Conservation (phyloP, 2,113 vertebrate genomes). For the Myrmecophaga tridactyla region DNA sequence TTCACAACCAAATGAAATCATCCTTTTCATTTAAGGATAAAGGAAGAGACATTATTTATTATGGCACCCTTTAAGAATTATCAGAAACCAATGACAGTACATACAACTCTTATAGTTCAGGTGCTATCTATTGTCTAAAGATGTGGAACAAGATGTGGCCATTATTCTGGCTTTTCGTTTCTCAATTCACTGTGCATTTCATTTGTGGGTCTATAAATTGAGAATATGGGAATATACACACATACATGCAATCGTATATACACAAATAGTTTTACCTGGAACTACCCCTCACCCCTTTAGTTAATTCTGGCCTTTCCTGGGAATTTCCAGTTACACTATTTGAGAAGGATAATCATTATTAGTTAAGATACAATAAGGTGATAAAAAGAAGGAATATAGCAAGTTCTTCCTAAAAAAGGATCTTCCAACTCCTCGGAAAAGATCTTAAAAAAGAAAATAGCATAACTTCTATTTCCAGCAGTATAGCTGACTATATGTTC, state of each 20-base stretch:
- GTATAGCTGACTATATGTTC: not conserved
- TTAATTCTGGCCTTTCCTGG: not conserved
- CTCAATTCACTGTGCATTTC: conserved; percentile 18
- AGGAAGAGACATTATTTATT: conserved; percentile 59
- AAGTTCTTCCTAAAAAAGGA: not conserved
- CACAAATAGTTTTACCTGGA: not conserved
- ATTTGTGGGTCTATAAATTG: conserved; percentile 6
- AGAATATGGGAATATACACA: not conserved
- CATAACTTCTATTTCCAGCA: not conserved
- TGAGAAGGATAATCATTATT: conserved; percentile 6
- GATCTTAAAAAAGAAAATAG: not conserved
- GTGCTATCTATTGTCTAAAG: not conserved
- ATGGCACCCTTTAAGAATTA: conserved; percentile 22
- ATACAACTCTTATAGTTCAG: not conserved
- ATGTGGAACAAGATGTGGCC: conserved; percentile 1
- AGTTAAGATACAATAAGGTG: not conserved
- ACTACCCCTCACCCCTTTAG: not conserved
- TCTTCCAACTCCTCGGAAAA: conserved; percentile 30
- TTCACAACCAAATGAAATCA: conserved; percentile 68
- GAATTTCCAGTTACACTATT: not conserved
- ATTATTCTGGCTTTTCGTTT: not conserved
- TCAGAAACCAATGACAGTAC: conserved; percentile 18
- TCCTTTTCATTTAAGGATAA: conserved; percentile 38
- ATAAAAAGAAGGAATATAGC: not conserved
- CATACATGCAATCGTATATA: not conserved